Base-by-base conservation (phyloP, 2,113 vertebrate species). In the Promerops cafer region DNA sequence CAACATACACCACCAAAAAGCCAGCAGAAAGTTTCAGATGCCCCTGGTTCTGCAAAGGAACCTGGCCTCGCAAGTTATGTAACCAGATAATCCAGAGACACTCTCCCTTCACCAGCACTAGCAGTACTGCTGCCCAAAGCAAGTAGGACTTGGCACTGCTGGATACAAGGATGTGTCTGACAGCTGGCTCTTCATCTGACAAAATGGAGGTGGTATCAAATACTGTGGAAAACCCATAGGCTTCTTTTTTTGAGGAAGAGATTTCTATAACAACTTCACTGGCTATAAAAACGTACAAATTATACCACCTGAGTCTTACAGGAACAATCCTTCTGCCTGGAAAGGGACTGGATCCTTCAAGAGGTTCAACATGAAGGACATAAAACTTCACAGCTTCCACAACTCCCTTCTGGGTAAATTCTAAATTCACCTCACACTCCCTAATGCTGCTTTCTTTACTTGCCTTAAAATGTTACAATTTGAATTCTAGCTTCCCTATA, bases 61-160 rank as follows among this genome's bases (percentile, higher is more conserved):
- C 8, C 20, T 3, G 12, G 45, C 17, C 23, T 60, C 64, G 3
- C 20, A 20, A 40, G n/a, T 13, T n/a, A 45, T 2, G 11, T 6
- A 20, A 3, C 2, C 40, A 82, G 24, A 27, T 2, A 2, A 90
- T 10, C 19, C 50, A 65, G 65, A 40, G 39, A 60, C 21, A 10
- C 49, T 47, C 24, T 61, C 33, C 45, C 47, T 54, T 49, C 5
- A 3, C 22, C n/a, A 47, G 40, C 50, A 49, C 16, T 30, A 68
- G 44, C 81, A 59, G 37, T 1, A 33, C 13, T 27, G n/a, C 30
- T 39, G 27, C 24, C 21, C 1, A 2, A 47, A 5, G 23, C 1
- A 1, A 52, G 44, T 0, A 49, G 23, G 6, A 47, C 23, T 72
- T 28, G 17, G 33, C 44, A 30, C 9, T 0, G 0, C 1, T 24